Evolutionary conservation across 2,888 invertebrate species (phyloP).

Genomic region (Trichopria drosophilae): DNA sequence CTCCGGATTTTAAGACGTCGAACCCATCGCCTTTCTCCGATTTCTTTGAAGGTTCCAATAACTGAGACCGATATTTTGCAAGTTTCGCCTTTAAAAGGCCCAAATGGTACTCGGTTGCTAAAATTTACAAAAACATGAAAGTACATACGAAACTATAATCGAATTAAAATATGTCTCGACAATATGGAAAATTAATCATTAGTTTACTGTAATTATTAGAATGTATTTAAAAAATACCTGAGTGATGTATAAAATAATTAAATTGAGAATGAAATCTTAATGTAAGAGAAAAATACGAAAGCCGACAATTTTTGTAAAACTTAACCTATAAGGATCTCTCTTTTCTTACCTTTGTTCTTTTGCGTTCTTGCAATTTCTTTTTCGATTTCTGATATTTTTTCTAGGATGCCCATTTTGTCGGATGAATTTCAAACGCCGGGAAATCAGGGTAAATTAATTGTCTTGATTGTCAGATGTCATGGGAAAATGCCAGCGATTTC

Average conservation of each 20-base stretch:
- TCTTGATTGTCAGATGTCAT: too few species aligned
- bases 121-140: slow-evolving; percentile 40
- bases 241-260: neutral
- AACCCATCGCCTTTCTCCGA: slow-evolving; percentile 96
- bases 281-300: slow-evolving; percentile 10
- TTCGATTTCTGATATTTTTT: slow-evolving; percentile 98
- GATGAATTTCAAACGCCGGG: too few species aligned
- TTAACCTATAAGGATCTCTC: slow-evolving; percentile 14
- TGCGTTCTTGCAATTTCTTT: slow-evolving; percentile 97
- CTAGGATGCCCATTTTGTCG: slow-evolving; percentile 96
- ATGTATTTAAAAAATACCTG: neutral
- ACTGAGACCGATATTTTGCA: slow-evolving; percentile 91
- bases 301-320: slow-evolving; percentile 11
- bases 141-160: neutral
- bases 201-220: neutral
- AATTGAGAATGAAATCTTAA: neutral
- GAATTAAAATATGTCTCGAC: slow-evolving; percentile 47
- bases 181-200: too few species aligned
- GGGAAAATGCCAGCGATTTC: too few species aligned
- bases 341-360: slow-evolving; percentile 90
- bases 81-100: slow-evolving; percentile 95
- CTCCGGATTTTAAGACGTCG: slow-evolving; percentile 98
- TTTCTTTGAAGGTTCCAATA: slow-evolving; percentile 93
- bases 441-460: too few species aligned
- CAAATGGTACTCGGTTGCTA: slow-evolving; percentile 98